phyloP scores from a whole-genome alignment of 2,113 vertebrate species.

The Lichenostomus cassidix region DNA sequence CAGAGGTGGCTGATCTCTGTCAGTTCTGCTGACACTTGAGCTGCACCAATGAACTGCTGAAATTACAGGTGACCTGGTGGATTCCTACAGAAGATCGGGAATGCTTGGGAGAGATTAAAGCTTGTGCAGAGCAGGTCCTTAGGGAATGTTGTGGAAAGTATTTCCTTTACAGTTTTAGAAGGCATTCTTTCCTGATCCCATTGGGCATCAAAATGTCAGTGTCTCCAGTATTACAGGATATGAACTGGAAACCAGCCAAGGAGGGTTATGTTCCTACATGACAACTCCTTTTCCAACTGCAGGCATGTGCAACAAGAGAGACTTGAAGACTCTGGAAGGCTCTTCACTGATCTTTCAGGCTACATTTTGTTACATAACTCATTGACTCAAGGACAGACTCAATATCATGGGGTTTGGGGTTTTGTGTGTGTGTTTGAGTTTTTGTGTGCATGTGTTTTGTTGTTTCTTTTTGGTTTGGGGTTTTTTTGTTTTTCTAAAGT shows the following conservation, averaged over 20 bases:
- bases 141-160: conserved; percentile 22
- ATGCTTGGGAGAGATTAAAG: conserved; percentile 26
- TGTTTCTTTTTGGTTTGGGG: background rate
- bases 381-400: background rate
- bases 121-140: conserved; percentile 20
- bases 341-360: background rate
- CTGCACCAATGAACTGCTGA: background rate
- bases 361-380: background rate
- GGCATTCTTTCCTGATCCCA: conserved; percentile 47
- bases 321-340: background rate
- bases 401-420: background rate
- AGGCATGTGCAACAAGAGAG: background rate
- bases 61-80: conserved; percentile 3
- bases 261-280: background rate
- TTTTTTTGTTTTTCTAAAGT: background rate
- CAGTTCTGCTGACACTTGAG: background rate
- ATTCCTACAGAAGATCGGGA: conserved; percentile 6
- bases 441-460: background rate
- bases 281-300: conserved; percentile 25
- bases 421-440: background rate
- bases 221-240: conserved; percentile 52
- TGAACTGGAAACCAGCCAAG: conserved; percentile 67
- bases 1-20: background rate
- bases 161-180: conserved; percentile 61
- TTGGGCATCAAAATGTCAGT: conserved; percentile 53